A percentile compares a stretch with the other conserved stretches of the same genome.
Evolutionary conservation across 2,888 invertebrate species (phyloP).

Genomic region (Helleia helle): DNA sequence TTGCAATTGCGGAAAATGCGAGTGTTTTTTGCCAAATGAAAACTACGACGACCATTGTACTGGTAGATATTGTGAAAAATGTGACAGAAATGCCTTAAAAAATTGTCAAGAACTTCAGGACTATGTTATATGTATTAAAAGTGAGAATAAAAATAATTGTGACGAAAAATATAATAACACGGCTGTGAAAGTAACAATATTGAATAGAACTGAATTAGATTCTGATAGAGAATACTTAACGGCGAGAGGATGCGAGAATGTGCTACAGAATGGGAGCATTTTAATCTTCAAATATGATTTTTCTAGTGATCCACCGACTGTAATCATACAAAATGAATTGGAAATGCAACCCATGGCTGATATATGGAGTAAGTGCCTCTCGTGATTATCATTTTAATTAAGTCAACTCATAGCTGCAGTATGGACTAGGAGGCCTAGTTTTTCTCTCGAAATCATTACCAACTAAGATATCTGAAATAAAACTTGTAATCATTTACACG

Average conservation of each 20-base stretch:
- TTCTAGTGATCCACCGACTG: constrained; percentile 20
- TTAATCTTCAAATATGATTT: constrained; percentile 43
- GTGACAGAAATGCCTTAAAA: constrained; percentile 78
- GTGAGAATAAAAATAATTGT: constrained; percentile 30
- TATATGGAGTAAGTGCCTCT: constrained; percentile 43
- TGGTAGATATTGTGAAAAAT: constrained; percentile 81
- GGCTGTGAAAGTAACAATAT: constrained; percentile 23
- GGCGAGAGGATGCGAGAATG: constrained; percentile 37
- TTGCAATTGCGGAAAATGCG: constrained; percentile 81
- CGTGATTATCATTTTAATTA: background rate
- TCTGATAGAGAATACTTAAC: constrained; percentile 22
- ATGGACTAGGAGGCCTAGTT: too few relatives aligned
- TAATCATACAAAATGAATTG: constrained; percentile 46
- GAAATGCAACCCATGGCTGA: constrained; percentile 35
- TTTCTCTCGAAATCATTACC: too few relatives aligned
- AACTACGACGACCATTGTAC: constrained; percentile 60
- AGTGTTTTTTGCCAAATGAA: too few relatives aligned
- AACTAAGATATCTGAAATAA: too few relatives aligned
- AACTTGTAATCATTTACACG: too few relatives aligned
- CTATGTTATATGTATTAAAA: constrained; percentile 78
- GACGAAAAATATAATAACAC: constrained; percentile 28
- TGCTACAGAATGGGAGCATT: constrained; percentile 29
- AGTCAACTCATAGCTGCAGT: too few relatives aligned
- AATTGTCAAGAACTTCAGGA: constrained; percentile 79
- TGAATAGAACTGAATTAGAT: constrained; percentile 36